A percentile compares a stretch with the other conserved stretches of the same genome.
phyloP scores from a whole-genome alignment of 2,113 vertebrate species.

The Psilopsiagon aymara region DNA sequence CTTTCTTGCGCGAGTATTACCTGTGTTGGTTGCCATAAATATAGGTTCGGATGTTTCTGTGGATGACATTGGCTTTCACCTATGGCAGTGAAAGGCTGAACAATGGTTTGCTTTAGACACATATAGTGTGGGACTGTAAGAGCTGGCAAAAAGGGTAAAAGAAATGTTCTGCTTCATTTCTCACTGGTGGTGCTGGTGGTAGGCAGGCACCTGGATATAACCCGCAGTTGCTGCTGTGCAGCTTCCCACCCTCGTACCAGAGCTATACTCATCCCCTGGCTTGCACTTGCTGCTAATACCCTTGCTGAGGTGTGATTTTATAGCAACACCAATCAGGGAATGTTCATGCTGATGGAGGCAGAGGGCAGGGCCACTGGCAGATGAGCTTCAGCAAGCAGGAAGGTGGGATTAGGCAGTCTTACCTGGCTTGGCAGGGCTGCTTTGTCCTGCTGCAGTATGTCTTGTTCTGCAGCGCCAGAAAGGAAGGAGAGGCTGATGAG shows the following conservation, averaged over 20 bases:
- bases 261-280: not conserved
- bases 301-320: not conserved
- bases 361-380: not conserved
- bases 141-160: not conserved
- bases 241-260: not conserved
- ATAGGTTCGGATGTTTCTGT: not conserved
- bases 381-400: not conserved
- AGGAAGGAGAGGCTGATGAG: constrained; percentile 21
- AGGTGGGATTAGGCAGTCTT: not conserved
- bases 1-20: not conserved
- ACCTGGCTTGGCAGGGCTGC: not conserved
- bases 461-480: not conserved
- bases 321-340: not conserved
- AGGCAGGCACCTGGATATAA: not conserved
- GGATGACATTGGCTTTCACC: not conserved
- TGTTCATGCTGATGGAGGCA: not conserved
- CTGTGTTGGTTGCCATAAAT: not conserved
- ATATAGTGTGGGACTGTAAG: not conserved
- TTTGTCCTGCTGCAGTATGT: not conserved
- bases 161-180: not conserved
- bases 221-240: not conserved
- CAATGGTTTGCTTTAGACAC: not conserved
- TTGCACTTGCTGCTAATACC: not conserved
- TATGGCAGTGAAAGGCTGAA: not conserved
- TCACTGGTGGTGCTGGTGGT: not conserved